Percentiles rank a stretch among this genome's conserved stretches.
These are phyloP conservation scores for Dipus sagitta DNA, from an alignment of 2,797 vertebrate genomes.

Conservation along the genomic window DNA sequence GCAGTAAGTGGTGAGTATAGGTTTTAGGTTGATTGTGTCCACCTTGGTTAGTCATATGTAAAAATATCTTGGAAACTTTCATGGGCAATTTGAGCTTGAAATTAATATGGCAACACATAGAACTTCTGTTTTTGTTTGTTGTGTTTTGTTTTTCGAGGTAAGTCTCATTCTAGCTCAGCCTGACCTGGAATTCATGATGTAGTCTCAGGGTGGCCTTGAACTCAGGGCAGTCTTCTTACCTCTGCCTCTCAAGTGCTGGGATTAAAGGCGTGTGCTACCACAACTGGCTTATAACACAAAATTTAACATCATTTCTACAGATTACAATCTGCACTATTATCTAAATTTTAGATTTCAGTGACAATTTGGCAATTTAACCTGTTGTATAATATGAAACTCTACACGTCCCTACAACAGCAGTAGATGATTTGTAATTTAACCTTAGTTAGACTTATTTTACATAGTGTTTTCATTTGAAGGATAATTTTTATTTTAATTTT, in stretches of 20 bases:
- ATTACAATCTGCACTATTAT: background rate
- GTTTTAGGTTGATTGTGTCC: background rate
- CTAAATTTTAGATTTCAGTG: background rate
- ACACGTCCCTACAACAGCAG: background rate
- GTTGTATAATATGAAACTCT: background rate
- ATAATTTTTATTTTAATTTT: background rate
- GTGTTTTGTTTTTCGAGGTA: too few species aligned
- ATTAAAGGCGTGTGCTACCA: too few species aligned
- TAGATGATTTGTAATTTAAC: slow-evolving; percentile 21
- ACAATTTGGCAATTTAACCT: background rate
- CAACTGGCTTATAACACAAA: background rate
- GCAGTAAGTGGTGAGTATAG: background rate
- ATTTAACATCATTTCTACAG: background rate
- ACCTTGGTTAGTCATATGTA: background rate
- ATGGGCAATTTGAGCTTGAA: slow-evolving; percentile 6
- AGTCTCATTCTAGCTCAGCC: too few species aligned
- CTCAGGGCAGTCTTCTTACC: too few species aligned
- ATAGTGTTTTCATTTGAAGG: background rate
- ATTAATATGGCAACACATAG: background rate
- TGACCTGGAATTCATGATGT: too few species aligned
- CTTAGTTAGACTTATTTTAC: background rate
- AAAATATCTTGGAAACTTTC: background rate
- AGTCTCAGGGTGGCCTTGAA: too few species aligned
- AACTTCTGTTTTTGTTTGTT: too few species aligned
- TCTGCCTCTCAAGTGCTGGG: too few species aligned